Base-by-base conservation (phyloP, 2,797 vertebrate species). In the Margarornis squamiger region DNA sequence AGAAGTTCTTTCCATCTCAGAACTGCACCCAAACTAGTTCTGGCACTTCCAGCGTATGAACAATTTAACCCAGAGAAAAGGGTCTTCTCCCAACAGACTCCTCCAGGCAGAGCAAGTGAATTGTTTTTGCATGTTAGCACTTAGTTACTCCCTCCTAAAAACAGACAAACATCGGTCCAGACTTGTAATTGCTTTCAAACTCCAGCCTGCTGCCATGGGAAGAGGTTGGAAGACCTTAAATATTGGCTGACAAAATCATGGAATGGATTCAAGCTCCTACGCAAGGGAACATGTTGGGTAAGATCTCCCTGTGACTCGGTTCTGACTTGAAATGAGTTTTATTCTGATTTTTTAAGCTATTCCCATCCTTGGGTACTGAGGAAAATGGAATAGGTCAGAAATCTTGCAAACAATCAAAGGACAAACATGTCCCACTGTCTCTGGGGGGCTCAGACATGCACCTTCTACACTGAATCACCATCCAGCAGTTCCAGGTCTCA, bases 121-220 rank as follows among this genome's bases (percentile, higher is more conserved):
- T 84, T 92, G 54, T 24, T 96, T 88, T 93, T 72, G 73, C 58
- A 92, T 70, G 79, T 86, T 78, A 88, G 67, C 73, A 88, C 84
- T 92, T 91, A 88, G 90, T 91, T 94, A 90, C 83, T 94, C 27
- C 75, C 87, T 88, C 70, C 85, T 75, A 75, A 79, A 91, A 79
- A 92, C 75, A 19, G 62, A 92, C 75, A 95, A 91, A 94, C 89
- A 94, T 91, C 87, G 91, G 66, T 79, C 62, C 54, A 91, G 91
- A 55, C 89, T 96, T 90, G 85, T 80, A 92, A 95, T 91, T 92
- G 66, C 76, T 96, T 93, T 92, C 83, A 92, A 94, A 86, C 72
- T 54, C 49, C 26, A 96, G 92, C 62, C 82, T 75, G 49, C 76
- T 93, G 73, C 89, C 81, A 62, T 29, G 51, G 82, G 76, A 92